Percentiles rank a stretch among this genome's conserved stretches.
These are phyloP conservation scores for Pedetes capensis DNA, from an alignment of 2,113 vertebrate species.

Conservation along the genomic window DNA sequence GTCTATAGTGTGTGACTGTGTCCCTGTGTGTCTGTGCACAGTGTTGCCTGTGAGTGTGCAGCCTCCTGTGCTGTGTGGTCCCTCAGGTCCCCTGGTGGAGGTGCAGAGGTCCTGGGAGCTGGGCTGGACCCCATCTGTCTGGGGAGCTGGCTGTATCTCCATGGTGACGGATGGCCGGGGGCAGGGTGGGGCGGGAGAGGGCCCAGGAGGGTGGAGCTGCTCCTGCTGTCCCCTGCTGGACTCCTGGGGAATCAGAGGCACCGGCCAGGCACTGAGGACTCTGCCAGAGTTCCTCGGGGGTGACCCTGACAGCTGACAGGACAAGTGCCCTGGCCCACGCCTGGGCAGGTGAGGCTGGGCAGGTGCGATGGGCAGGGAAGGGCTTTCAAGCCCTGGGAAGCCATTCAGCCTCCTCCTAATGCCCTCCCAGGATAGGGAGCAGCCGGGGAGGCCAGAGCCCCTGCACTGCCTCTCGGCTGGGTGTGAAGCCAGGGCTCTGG, in stretches of 20 bases:
- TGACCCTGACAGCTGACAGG: conserved; percentile 61
- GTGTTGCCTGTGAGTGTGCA: not conserved
- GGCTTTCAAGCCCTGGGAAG: not conserved
- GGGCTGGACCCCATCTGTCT: not conserved
- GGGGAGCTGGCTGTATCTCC: not conserved
- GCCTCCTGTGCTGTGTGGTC: too few species aligned
- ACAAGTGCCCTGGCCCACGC: conserved; percentile 1
- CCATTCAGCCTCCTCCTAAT: accelerated
- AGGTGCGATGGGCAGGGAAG: accelerated
- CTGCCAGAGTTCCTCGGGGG: conserved; percentile 41
- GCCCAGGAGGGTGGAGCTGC: conserved; percentile 43
- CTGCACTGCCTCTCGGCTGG: conserved; percentile 4
- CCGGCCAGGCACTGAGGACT: conserved; percentile 72
- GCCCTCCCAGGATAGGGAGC: conserved; percentile 33
- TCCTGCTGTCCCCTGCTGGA: not conserved
- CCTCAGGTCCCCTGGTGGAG: not conserved
- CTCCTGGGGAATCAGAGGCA: conserved; percentile 63
- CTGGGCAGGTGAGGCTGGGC: not conserved
- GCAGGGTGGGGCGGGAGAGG: not conserved
- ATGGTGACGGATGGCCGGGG: not conserved
- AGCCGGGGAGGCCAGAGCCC: not conserved
- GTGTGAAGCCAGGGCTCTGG: conserved; percentile 20
- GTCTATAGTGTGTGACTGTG: too few species aligned
- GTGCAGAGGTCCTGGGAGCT: not conserved
- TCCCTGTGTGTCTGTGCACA: too few species aligned